These are phyloP conservation scores for Aphaenogaster rudis DNA, from an alignment of 1,140 invertebrate species.

Conservation along the genomic window DNA sequence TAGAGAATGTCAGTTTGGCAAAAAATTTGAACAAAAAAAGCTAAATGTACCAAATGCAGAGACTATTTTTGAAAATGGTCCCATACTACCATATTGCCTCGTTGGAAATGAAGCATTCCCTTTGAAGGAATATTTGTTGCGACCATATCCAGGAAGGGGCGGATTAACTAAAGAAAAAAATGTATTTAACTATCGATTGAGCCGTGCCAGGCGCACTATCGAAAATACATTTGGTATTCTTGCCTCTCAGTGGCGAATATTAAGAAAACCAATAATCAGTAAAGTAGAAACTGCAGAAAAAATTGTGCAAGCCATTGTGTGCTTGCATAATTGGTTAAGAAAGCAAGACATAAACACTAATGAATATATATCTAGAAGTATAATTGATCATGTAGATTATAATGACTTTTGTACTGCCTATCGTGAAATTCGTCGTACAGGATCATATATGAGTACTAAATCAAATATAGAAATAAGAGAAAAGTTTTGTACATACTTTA, in stretches of 20 bases:
- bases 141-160: constrained; percentile 1
- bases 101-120: constrained; percentile 72
- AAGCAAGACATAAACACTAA: background rate
- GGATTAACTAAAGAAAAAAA: constrained; percentile 11
- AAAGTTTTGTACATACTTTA: constrained; percentile 16
- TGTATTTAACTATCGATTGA: constrained; percentile 23
- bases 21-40: constrained; percentile 25
- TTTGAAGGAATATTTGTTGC: constrained; percentile 15
- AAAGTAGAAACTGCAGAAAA: constrained; percentile 4
- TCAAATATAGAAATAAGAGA: background rate
- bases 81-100: constrained; percentile 70
- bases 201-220: background rate
- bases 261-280: constrained; percentile 18
- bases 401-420: background rate
- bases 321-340: constrained; percentile 16
- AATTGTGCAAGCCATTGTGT: constrained; percentile 24
- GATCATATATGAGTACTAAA: background rate
- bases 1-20: background rate
- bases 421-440: background rate
- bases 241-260: constrained; percentile 12
- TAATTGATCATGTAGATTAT: background rate
- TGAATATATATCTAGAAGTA: constrained; percentile 2
- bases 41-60: constrained; percentile 3
- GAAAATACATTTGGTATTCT: constrained; percentile 27
- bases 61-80: constrained; percentile 1